Evolutionary conservation across 2,888 invertebrate genomes (phyloP), one percentile per base, ranked within the genome.

Genomic region (Holacanthella duospinosa): DNA sequence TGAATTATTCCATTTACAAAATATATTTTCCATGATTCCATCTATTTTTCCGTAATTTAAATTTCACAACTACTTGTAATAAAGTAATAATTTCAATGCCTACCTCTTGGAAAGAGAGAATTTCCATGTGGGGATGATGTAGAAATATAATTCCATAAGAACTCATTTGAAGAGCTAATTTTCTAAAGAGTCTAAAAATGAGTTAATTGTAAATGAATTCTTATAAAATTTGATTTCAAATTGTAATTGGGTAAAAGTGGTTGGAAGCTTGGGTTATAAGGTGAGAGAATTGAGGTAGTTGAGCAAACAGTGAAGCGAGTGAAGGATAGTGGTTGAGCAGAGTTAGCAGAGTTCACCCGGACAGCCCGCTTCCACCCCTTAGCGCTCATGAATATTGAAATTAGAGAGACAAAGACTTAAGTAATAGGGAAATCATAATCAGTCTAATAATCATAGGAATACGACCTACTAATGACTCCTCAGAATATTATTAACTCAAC

Each of bases 401-500:
- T 9, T 48, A 48, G 48, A n/a, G 36, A n/a, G 48, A 48, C 48
- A 48, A 9, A 16, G 9, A 48, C 19, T 48, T 24, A 25, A 59
- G 19, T 57, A 29, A 2, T 21, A 57, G n/a, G 36, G 29, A 29
- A 56, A 16, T n/a, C 2, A 59, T 59, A 43, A 59, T 59, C 43
- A 25, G 19, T 21, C 44, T 44, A 59, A 43, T 59, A 29, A 59
- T 59, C 43, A 16, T 58, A 1, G 56, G n/a, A n/a, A n/a, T n/a
- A n/a, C n/a, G n/a, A 21, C 56, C 19, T 36, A 29, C 3, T 25
- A 58, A 58, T 58, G 43, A 29, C 19, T 43, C 58, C 58, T 12
- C 4, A 24, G 19, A 57, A 43, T 4, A 43, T 2, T 2, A 44
- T 21, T 59, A 43, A 24, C 43, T n/a, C n/a, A n/a, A n/a, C n/a